phyloP scores from a whole-genome alignment of 1,140 invertebrate genomes.

The Pogonognathellus flavescens region DNA sequence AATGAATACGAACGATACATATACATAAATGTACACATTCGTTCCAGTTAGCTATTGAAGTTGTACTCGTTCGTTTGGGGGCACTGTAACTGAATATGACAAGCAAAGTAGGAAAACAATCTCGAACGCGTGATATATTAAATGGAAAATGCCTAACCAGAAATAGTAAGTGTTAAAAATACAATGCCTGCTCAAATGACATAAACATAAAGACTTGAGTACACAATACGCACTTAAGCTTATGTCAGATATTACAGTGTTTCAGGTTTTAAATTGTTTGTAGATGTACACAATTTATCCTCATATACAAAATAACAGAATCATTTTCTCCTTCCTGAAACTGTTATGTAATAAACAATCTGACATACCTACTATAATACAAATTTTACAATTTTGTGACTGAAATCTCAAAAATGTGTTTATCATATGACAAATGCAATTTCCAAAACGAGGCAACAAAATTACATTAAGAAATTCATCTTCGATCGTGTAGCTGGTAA shows the following conservation, averaged over 20 bases:
- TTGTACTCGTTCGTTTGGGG: neutral
- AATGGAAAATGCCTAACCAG: neutral
- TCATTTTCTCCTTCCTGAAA: neutral
- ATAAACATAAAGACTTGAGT: no score
- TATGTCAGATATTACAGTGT: neutral
- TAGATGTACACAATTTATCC: neutral
- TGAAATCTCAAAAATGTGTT: no score
- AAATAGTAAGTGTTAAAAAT: neutral
- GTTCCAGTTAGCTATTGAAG: slow-evolving; percentile 26
- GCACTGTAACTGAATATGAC: slow-evolving; percentile 6
- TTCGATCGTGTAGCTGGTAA: neutral
- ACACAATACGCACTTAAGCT: neutral
- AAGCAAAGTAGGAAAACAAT: neutral
- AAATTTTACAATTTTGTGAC: no score
- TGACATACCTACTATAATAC: no score
- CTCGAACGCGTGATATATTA: neutral
- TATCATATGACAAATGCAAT: no score
- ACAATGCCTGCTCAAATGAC: neutral
- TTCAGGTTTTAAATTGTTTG: neutral
- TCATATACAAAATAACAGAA: no score
- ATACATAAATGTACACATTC: slow-evolving; percentile 39
- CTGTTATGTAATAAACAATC: no score
- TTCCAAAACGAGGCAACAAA: neutral
- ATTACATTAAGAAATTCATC: slow-evolving; percentile 10
- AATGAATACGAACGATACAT: slow-evolving; percentile 13